These are phyloP conservation scores for Psettodes erumei DNA, from an alignment of 2,113 vertebrate species.

Conservation along the genomic window DNA sequence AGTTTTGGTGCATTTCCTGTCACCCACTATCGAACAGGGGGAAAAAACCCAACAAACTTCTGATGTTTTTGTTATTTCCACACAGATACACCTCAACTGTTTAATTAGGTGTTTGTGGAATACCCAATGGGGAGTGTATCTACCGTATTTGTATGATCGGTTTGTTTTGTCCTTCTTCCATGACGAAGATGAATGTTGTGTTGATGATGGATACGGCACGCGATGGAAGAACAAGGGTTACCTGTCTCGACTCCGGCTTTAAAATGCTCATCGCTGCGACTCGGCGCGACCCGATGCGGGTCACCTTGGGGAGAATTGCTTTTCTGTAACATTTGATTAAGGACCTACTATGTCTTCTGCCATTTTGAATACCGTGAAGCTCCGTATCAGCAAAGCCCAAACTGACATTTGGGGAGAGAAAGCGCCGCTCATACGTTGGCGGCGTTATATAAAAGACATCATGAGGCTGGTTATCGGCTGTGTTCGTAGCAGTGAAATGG, in stretches of 20 bases:
- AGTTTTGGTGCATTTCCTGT: constrained; percentile 36
- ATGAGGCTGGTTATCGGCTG: constrained; percentile 19
- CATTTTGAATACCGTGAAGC: constrained; percentile 74
- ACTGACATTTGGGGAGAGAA: constrained; percentile 61
- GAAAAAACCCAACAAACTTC: constrained; percentile 2
- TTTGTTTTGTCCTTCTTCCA: constrained; percentile 11
- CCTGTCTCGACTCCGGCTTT: constrained; percentile 60
- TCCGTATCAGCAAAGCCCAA: constrained; percentile 48
- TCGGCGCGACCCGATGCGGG: constrained; percentile 65
- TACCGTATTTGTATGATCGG: not conserved
- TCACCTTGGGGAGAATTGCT: constrained; percentile 81
- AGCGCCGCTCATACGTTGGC: constrained; percentile 57
- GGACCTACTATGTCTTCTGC: constrained; percentile 73
- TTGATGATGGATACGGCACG: constrained; percentile 37
- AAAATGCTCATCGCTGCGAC: constrained; percentile 73
- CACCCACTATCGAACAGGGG: constrained; percentile 12
- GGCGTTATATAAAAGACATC: constrained; percentile 46
- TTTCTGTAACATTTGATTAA: constrained; percentile 81
- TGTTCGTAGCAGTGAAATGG: constrained; percentile 19
- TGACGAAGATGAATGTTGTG: constrained; percentile 25
- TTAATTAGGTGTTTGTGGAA: constrained; percentile 14
- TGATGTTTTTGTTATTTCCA: not conserved
- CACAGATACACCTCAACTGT: not conserved
- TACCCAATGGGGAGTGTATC: not conserved
- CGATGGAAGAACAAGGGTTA: constrained; percentile 49